These are phyloP conservation scores for Saccopteryx leptura DNA, from an alignment of 2,113 vertebrate genomes.

Conservation along the genomic window DNA sequence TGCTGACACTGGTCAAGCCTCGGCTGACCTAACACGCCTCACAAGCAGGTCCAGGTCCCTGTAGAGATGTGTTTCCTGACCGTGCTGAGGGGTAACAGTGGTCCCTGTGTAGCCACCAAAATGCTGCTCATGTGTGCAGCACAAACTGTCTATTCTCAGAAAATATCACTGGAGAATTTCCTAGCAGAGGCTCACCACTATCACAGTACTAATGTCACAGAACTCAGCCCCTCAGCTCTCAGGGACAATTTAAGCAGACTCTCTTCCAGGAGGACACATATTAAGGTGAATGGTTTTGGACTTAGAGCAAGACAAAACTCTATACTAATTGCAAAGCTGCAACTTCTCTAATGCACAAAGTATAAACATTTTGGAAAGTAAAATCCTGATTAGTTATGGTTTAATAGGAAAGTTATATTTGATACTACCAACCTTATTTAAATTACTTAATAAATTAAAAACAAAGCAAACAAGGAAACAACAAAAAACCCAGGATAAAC, in stretches of 20 bases:
- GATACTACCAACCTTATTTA: background rate
- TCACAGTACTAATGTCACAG: background rate
- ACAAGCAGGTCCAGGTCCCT: rapidly evolving
- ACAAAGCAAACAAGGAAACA: background rate
- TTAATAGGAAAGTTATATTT: background rate
- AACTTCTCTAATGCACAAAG: background rate
- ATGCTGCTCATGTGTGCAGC: rapidly evolving
- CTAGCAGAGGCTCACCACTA: background rate
- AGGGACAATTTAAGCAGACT: background rate
- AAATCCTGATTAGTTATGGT: background rate
- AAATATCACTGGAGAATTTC: rapidly evolving
- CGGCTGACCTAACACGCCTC: rapidly evolving
- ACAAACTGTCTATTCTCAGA: background rate
- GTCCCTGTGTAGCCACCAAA: rapidly evolving
- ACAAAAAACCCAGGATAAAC: background rate
- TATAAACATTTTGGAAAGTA: background rate
- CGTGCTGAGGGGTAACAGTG: rapidly evolving
- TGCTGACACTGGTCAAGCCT: rapidly evolving
- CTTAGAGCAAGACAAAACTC: background rate
- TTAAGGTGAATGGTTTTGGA: background rate
- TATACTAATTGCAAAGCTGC: background rate
- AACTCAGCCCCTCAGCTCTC: background rate
- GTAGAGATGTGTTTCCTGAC: rapidly evolving
- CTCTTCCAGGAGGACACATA: background rate
- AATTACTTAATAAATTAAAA: slow-evolving; percentile 50